Percentiles rank a stretch among this genome's conserved stretches.
Evolutionary conservation across 2,888 invertebrate genomes (phyloP).

Genomic region (Andrena chrysosceles): DNA sequence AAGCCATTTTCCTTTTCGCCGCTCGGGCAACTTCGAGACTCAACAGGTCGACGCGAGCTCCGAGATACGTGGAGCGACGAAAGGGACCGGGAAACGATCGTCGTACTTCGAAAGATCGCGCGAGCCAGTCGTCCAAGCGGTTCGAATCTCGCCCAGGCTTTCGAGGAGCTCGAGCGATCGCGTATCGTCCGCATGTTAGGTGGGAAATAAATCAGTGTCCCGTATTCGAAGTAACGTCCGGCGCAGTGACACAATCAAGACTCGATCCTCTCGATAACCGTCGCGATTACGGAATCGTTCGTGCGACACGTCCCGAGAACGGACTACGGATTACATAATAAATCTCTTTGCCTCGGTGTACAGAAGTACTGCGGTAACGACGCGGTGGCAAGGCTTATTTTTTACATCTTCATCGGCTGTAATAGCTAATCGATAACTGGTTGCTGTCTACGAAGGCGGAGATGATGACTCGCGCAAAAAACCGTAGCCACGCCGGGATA

Average conservation of each 20-base stretch:
- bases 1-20: too few relatives aligned
- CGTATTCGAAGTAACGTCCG: slow-evolving; percentile 34
- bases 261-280: slow-evolving; percentile 47
- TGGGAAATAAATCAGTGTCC: not conserved
- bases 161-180: not conserved
- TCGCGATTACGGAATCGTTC: slow-evolving; percentile 44
- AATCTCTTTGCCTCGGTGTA: slow-evolving; percentile 32
- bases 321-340: slow-evolving; percentile 47
- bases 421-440: slow-evolving; percentile 58
- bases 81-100: not conserved
- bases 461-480: not conserved
- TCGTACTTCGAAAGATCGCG: not conserved
- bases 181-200: not conserved
- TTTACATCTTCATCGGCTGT: slow-evolving; percentile 20
- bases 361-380: slow-evolving; percentile 30
- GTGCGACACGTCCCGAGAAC: slow-evolving; percentile 23
- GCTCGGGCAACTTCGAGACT: not conserved
- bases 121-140: not conserved
- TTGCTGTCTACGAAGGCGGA: slow-evolving; percentile 16
- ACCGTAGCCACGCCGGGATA: not conserved
- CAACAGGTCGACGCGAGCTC: slow-evolving; percentile 9
- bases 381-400: slow-evolving; percentile 37
- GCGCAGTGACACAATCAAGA: slow-evolving; percentile 42
- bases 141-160: not conserved
- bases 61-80: not conserved